phyloP scores from a whole-genome alignment of 2,888 invertebrate species.

The Nephrotoma flavescens region DNA sequence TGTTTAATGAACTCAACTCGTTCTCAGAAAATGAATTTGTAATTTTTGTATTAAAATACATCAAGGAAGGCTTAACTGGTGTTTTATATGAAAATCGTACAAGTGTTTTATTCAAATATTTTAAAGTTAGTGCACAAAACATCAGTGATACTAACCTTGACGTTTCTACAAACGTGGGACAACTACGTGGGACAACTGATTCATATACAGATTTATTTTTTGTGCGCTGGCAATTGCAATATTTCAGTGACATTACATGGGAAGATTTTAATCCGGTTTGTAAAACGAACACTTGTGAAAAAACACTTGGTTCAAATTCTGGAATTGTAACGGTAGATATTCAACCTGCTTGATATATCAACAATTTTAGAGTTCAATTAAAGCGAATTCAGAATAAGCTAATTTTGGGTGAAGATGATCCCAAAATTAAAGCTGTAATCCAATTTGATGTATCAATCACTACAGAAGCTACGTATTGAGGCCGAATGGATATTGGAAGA shows the following conservation, averaged over 20 bases:
- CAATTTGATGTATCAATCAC: too few species aligned
- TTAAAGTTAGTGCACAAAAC: background rate
- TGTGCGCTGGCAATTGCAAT: background rate
- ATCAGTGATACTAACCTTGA: background rate
- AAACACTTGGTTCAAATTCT: background rate
- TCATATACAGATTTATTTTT: background rate
- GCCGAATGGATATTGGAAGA: too few species aligned
- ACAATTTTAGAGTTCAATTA: background rate
- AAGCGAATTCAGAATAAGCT: background rate
- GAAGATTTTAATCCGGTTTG: background rate
- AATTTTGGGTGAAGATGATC: background rate
- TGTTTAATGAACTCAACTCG: too few species aligned
- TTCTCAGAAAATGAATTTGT: too few species aligned
- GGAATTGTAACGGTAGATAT: background rate
- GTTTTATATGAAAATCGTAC: background rate
- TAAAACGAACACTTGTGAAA: background rate
- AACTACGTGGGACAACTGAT: background rate
- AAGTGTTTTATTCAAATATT: background rate
- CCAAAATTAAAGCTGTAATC: background rate
- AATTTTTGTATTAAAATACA: too few species aligned
- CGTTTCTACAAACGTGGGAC: background rate
- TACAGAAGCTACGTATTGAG: too few species aligned
- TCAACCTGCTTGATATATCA: background rate
- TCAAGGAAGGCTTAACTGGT: background rate
- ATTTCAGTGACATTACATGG: background rate